A percentile compares a stretch with the other conserved stretches of the same genome.
Evolutionary conservation across 1,140 invertebrate species (phyloP).

Genomic region (Hermatobates lingyangjiaoensis): DNA sequence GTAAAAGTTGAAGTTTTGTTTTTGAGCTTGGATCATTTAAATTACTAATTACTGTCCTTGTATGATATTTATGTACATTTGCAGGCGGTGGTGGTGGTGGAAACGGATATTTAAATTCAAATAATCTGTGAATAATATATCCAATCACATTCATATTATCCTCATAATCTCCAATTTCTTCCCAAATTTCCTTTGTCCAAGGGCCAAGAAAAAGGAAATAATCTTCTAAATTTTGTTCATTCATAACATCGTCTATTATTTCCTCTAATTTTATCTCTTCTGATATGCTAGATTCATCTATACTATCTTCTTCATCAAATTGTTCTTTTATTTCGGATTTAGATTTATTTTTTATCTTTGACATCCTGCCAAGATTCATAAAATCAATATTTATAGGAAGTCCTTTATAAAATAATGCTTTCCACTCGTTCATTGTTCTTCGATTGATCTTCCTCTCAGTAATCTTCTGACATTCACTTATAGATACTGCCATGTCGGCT

Average conservation of each 20-base stretch:
- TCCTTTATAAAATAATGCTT: conserved; percentile 4
- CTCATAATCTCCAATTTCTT: conserved; percentile 1
- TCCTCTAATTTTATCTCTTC: neutral
- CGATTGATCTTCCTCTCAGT: neutral
- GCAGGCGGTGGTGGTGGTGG: conserved; percentile 22
- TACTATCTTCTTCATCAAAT: neutral
- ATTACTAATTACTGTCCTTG: conserved; percentile 29
- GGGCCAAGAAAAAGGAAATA: conserved; percentile 2
- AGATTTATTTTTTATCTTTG: no score
- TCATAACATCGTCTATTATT: neutral
- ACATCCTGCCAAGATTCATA: no score
- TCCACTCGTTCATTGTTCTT: neutral
- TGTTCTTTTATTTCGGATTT: neutral
- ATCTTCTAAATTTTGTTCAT: neutral
- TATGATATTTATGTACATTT: conserved; percentile 23
- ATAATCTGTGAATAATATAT: conserved; percentile 32
- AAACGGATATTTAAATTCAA: conserved; percentile 32
- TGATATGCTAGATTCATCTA: neutral
- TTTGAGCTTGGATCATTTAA: conserved; percentile 22
- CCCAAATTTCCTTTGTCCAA: conserved; percentile 16
- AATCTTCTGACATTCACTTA: neutral
- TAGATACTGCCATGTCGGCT: neutral
- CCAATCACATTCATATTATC: conserved; percentile 29
- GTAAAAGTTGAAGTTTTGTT: conserved; percentile 24
- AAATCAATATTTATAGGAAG: neutral